phyloP scores from a whole-genome alignment of 2,797 vertebrate genomes.

The Rhinichthys osculus region DNA sequence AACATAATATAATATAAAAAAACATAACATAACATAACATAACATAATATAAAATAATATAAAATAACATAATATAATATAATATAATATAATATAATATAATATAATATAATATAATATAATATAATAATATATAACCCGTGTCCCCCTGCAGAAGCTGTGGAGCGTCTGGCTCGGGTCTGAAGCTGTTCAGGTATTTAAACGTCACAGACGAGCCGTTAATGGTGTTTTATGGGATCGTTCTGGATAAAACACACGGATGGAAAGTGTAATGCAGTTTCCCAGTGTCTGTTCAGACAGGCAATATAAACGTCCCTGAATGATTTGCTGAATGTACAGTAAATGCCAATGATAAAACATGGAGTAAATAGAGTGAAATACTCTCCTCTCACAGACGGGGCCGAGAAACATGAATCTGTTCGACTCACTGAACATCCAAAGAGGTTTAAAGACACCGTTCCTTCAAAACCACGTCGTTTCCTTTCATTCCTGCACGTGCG shows the following conservation, averaged over 20 bases:
- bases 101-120: no score
- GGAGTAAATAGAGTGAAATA: neutral
- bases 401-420: neutral
- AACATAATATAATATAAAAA: no score
- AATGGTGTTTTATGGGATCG: conserved; percentile 5
- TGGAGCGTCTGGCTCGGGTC: neutral
- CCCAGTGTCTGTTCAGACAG: neutral
- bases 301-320: neutral
- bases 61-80: no score
- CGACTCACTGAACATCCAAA: neutral
- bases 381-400: neutral
- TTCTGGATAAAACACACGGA: neutral
- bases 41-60: no score
- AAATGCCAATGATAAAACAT: conserved; percentile 8
- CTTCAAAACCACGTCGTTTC: neutral
- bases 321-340: conserved; percentile 24
- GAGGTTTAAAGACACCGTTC: neutral
- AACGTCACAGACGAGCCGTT: neutral
- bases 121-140: no score
- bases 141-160: neutral
- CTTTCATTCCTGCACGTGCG: neutral
- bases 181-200: neutral
- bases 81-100: no score
- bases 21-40: no score
- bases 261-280: conserved; percentile 4